Conservation (phyloP, 2,113 vertebrate species). For the Sceloporus undulatus region DNA sequence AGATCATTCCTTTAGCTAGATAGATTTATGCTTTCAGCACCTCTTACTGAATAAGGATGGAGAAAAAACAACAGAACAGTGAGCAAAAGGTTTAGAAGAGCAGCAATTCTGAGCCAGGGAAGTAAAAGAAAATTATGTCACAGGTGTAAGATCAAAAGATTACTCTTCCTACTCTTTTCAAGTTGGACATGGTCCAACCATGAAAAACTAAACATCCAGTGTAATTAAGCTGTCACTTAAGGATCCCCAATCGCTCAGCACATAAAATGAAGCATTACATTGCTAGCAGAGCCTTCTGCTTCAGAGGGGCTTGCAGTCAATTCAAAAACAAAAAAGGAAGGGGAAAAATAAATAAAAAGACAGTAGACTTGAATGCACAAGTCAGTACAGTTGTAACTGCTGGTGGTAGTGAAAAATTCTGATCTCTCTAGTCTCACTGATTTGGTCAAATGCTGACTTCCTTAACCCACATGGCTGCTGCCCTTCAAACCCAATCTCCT, state of each 20-base stretch:
- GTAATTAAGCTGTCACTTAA: constrained; percentile 81
- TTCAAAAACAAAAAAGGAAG: constrained; percentile 9
- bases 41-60: not conserved
- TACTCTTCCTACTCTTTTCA: constrained; percentile 56
- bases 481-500: no score
- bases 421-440: not conserved
- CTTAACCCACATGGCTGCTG: no score
- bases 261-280: constrained; percentile 48
- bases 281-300: constrained; percentile 6
- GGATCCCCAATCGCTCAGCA: constrained; percentile 56
- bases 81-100: not conserved
- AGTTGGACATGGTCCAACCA: constrained; percentile 67
- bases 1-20: not conserved
- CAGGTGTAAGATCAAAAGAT: constrained; percentile 79
- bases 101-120: constrained; percentile 59
- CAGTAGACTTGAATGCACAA: not conserved
- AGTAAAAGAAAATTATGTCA: constrained; percentile 71
- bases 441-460: no score
- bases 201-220: constrained; percentile 61
- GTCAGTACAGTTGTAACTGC: constrained; percentile 7
- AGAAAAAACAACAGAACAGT: not conserved
- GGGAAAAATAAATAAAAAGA: constrained; percentile 2
- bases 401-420: not conserved
- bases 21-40: not conserved
- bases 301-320: not conserved